A percentile compares a stretch with the other conserved stretches of the same genome.
These are phyloP conservation scores for Reticulitermes speratus DNA, from an alignment of 1,140 invertebrate species.

Conservation along the genomic window DNA sequence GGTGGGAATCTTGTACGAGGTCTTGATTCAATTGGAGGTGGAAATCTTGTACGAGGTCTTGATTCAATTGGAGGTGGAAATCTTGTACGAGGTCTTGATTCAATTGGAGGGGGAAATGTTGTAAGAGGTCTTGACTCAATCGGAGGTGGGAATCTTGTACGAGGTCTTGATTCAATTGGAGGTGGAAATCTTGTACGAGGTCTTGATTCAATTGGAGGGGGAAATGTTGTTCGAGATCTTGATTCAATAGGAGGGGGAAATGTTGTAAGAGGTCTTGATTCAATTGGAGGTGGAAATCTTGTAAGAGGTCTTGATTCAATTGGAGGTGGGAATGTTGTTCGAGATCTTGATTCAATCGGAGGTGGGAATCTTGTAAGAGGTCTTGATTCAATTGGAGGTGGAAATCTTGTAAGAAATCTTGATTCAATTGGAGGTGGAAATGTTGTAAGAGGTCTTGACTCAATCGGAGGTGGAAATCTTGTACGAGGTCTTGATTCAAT, in stretches of 20 bases:
- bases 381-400: slow-evolving; percentile 24
- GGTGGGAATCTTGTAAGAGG: slow-evolving; percentile 50
- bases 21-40: slow-evolving; percentile 45
- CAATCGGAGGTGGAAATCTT: slow-evolving; percentile 50
- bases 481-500: slow-evolving; percentile 48
- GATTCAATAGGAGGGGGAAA: slow-evolving; percentile 51
- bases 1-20: slow-evolving; percentile 48
- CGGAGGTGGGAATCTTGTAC: slow-evolving; percentile 25
- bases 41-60: slow-evolving; percentile 44
- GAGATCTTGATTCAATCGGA: slow-evolving; percentile 50
- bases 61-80: slow-evolving; percentile 41
- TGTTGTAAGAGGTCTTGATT: slow-evolving; percentile 41
- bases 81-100: slow-evolving; percentile 47
- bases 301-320: slow-evolving; percentile 41
- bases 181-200: slow-evolving; percentile 50
- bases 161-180: slow-evolving; percentile 46
- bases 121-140: slow-evolving; percentile 42
- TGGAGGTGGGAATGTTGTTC: slow-evolving; percentile 40
- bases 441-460: slow-evolving; percentile 49
- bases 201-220: slow-evolving; percentile 50
- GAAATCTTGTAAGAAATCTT: slow-evolving; percentile 37
- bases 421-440: slow-evolving; percentile 51
- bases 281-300: slow-evolving; percentile 48
- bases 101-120: slow-evolving; percentile 51
- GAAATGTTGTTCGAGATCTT: slow-evolving; percentile 47